phyloP scores from a whole-genome alignment of 2,888 invertebrate species.

The Cataglyphis cursor region DNA sequence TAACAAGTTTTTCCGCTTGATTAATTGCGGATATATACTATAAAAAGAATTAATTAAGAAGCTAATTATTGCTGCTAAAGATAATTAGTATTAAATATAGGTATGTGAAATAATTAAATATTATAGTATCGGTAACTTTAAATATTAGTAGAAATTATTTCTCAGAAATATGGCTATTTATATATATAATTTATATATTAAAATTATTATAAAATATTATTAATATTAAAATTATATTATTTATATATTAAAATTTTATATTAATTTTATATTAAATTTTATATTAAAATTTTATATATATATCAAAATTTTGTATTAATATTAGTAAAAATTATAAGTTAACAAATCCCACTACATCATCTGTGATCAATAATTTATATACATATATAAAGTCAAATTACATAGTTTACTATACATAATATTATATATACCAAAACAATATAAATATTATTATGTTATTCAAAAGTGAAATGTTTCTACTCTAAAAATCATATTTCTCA shows the following conservation, averaged over 20 bases:
- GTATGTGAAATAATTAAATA: neutral
- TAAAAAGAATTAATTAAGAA: constrained; percentile 10
- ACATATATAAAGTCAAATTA: neutral
- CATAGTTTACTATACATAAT: neutral
- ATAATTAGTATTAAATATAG: neutral
- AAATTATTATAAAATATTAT: too few relatives aligned
- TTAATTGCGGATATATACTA: neutral
- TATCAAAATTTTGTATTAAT: neutral
- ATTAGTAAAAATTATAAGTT: neutral
- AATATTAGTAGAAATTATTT: constrained; percentile 5
- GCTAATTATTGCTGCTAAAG: neutral
- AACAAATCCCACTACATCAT: neutral
- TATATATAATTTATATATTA: too few relatives aligned
- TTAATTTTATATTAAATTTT: too few relatives aligned
- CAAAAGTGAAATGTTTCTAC: neutral
- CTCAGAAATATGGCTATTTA: neutral
- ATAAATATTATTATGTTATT: neutral
- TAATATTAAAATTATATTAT: too few relatives aligned
- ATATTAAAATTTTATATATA: neutral
- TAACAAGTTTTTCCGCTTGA: neutral
- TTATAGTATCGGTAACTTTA: neutral
- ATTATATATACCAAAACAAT: neutral
- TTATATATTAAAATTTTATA: too few relatives aligned
- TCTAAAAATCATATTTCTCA: neutral
- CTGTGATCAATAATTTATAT: neutral